A percentile compares a stretch with the other conserved stretches of the same genome.
Evolutionary conservation across 2,888 invertebrate genomes (phyloP).

Genomic region (Melanchra persicariae): DNA sequence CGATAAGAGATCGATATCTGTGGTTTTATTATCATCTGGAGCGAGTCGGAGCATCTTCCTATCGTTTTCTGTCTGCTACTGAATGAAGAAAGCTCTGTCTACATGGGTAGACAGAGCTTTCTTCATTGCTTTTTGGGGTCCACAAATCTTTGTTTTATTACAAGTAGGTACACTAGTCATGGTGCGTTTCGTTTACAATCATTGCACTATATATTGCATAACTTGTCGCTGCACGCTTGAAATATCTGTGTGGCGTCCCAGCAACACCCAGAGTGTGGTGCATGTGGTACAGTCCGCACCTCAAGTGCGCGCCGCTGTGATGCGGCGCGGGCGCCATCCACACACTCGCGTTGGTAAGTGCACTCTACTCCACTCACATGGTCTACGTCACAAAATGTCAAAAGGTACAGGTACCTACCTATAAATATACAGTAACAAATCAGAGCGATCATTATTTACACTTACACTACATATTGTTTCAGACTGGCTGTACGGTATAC

Average conservation of each 20-base stretch:
- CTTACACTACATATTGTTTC: neutral
- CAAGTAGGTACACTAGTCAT: constrained; percentile 1
- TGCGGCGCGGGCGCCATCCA: neutral
- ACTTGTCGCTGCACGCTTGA: neutral
- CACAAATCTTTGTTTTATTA: neutral
- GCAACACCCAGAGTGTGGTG: neutral
- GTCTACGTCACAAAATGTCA: constrained; percentile 2
- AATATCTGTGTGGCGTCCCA: neutral
- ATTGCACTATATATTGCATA: neutral
- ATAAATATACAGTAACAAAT: neutral
- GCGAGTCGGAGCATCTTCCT: neutral
- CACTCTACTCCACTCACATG: constrained; percentile 6
- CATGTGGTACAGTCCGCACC: neutral
- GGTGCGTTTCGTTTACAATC: too few species aligned
- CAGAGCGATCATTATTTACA: neutral
- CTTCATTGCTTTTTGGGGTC: neutral
- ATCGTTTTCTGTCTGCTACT: constrained; percentile 2
- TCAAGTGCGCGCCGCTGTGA: constrained; percentile 3
- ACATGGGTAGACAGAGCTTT: neutral
- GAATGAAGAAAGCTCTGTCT: neutral
- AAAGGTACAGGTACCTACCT: neutral
- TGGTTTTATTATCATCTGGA: neutral
- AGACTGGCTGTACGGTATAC: too few species aligned
- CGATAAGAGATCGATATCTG: constrained; percentile 18
- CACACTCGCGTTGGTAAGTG: neutral